A percentile compares a stretch with the other conserved stretches of the same genome.
phyloP scores from a whole-genome alignment of 2,113 vertebrate species.

The Oenanthe oenanthe region DNA sequence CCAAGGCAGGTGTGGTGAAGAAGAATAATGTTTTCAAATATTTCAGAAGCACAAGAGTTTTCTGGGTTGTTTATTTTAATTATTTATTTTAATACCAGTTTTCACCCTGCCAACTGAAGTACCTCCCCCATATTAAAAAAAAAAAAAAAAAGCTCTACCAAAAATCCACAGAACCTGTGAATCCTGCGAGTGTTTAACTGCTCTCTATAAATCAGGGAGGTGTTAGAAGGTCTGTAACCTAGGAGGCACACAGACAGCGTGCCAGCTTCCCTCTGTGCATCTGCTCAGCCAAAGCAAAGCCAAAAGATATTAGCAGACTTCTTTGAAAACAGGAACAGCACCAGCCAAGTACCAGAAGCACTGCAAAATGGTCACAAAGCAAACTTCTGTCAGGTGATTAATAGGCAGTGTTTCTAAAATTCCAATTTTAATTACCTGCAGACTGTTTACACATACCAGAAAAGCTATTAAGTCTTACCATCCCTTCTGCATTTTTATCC shows the following conservation, averaged over 20 bases:
- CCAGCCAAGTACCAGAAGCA: neutral
- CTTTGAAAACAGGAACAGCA: neutral
- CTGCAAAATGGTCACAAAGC: neutral
- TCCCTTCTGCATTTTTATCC: neutral
- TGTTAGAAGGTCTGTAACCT: neutral
- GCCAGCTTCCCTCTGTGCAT: conserved; percentile 2
- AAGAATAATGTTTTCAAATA: neutral
- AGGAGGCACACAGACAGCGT: neutral
- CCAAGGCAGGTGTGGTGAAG: neutral
- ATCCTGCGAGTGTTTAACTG: neutral
- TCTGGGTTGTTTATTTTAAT: neutral
- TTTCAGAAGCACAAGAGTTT: neutral
- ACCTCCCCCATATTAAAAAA: neutral
- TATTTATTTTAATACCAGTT: neutral
- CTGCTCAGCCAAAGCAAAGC: conserved; percentile 26
- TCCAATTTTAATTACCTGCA: neutral
- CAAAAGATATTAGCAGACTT: conserved; percentile 8
- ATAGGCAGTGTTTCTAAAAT: neutral
- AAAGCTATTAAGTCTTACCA: neutral
- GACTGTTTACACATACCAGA: neutral
- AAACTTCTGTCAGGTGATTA: neutral
- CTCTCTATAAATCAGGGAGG: neutral
- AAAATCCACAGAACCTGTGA: neutral
- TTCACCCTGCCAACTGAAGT: neutral
- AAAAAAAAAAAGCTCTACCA: neutral